Base-by-base conservation (phyloP, 2,797 vertebrate species). In the Phaenicophaeus curvirostris region DNA sequence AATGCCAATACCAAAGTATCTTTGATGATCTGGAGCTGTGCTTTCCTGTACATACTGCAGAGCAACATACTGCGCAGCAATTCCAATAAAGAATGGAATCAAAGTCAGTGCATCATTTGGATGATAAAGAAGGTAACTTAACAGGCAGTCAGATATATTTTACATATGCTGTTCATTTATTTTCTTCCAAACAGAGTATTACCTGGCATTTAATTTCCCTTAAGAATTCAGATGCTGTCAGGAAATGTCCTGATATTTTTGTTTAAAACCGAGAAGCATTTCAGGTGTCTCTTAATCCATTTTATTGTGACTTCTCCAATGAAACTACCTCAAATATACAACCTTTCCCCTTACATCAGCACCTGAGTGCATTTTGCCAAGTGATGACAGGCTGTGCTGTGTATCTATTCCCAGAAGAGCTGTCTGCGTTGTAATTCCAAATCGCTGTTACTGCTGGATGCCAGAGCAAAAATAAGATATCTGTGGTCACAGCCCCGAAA, bases 141-240 rank as follows among this genome's bases (percentile, higher is more conserved):
- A 85, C 51, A 86, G 50, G n/a, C 62, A 92, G 69, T 73, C 87
- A 79, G 30, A 66, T 85, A 61, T 39, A 63, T 90, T 95, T 90
- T 71, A 86, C 73, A 71, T 67, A 81, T 63, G 71, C 30, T 82
- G 82, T 24, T 92, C 51, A 78, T 85, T 95, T 93, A 37, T 88
- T 93, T 91, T 62, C 80, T 44, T 79, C 41, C 69, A 57, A 66
- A 87, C 30, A 84, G 55, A 95, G 48, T 78, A 92, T 86, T 81
- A 96, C 76, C 48, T 81, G 87, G 76, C 66, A 75, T 89, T 91
- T 92, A 86, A 88, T 88, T 89, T 91, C 79, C 80, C 85, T 93
- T 57, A 84, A 69, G 93, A 39, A 88, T 79, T 46, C 83, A 92
- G 87, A 65, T 76, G 79, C 82, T 88, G 76, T 84, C 83, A 93